A percentile compares a stretch with the other conserved stretches of the same genome.
These are phyloP conservation scores for Eptesicus fuscus DNA, from an alignment of 2,113 vertebrate genomes.

Conservation along the genomic window DNA sequence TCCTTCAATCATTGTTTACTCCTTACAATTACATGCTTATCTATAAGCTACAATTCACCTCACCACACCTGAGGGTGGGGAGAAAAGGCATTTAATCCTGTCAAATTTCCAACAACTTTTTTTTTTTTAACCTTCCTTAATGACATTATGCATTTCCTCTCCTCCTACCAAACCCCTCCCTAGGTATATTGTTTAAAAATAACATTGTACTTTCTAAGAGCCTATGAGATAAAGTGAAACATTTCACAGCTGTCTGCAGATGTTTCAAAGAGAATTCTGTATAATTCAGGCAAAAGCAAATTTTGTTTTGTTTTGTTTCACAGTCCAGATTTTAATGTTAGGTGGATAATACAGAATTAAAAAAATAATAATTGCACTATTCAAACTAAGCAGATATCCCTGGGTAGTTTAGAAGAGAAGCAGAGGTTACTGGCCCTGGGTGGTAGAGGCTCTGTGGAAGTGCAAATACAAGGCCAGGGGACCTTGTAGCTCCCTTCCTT, in stretches of 20 bases:
- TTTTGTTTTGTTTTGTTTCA: background rate
- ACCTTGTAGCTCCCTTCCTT: rapidly evolving
- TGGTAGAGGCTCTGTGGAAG: background rate
- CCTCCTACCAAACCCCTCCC: background rate
- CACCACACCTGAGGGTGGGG: rapidly evolving
- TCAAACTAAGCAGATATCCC: too few species aligned
- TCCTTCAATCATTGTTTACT: rapidly evolving
- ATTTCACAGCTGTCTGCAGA: background rate
- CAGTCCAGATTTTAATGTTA: background rate
- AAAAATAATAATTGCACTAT: background rate
- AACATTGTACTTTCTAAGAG: background rate
- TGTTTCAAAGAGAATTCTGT: background rate
- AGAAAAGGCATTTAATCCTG: background rate
- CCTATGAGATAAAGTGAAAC: background rate
- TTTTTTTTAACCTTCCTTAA: background rate
- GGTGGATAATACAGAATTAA: background rate
- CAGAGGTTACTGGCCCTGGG: background rate
- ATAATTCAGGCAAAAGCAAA: background rate
- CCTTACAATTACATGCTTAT: rapidly evolving
- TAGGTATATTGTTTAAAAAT: background rate
- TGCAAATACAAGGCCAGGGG: rapidly evolving
- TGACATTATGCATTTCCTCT: too few species aligned
- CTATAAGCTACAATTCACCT: rapidly evolving
- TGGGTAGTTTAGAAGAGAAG: background rate
- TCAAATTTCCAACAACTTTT: background rate